These are phyloP conservation scores for Nylanderia fulva DNA, from an alignment of 1,140 invertebrate species.

Conservation along the genomic window DNA sequence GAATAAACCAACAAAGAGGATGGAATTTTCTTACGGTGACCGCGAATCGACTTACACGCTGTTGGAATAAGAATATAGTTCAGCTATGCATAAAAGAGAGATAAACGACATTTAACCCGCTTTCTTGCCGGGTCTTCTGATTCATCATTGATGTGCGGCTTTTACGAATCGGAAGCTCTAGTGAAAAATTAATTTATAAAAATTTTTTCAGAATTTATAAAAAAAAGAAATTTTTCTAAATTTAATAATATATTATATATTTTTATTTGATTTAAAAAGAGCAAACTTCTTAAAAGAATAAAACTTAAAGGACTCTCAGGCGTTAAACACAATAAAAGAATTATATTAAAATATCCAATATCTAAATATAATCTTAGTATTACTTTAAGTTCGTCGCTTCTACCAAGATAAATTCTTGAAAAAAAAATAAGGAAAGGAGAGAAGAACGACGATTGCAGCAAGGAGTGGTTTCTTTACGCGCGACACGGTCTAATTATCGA, in stretches of 20 bases:
- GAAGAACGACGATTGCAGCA: conserved; percentile 60
- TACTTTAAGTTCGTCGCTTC: not conserved
- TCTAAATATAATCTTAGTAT: not conserved
- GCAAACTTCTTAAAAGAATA: not conserved
- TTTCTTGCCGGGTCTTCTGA: conserved; percentile 32
- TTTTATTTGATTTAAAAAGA: not conserved
- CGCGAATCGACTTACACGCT: conserved; percentile 57
- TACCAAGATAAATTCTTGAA: not conserved
- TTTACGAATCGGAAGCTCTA: not conserved
- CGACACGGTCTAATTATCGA: conserved; percentile 74
- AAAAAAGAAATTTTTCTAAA: not conserved
- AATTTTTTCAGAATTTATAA: conserved; percentile 15
- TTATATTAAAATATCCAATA: not conserved
- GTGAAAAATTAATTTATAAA: not conserved
- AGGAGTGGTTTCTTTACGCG: conserved; percentile 67
- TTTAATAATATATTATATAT: not conserved
- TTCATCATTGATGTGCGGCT: conserved; percentile 34
- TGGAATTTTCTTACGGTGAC: conserved; percentile 51
- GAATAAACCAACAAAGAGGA: conserved; percentile 37
- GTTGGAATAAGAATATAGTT: conserved; percentile 51
- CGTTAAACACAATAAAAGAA: not conserved
- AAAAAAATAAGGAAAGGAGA: not conserved
- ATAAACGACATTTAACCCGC: conserved; percentile 37
- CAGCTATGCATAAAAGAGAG: conserved; percentile 35
- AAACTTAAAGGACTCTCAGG: not conserved